A percentile compares a stretch with the other conserved stretches of the same genome.
These are phyloP conservation scores for Sciurus carolinensis DNA, from an alignment of 2,797 vertebrate genomes.

Conservation along the genomic window DNA sequence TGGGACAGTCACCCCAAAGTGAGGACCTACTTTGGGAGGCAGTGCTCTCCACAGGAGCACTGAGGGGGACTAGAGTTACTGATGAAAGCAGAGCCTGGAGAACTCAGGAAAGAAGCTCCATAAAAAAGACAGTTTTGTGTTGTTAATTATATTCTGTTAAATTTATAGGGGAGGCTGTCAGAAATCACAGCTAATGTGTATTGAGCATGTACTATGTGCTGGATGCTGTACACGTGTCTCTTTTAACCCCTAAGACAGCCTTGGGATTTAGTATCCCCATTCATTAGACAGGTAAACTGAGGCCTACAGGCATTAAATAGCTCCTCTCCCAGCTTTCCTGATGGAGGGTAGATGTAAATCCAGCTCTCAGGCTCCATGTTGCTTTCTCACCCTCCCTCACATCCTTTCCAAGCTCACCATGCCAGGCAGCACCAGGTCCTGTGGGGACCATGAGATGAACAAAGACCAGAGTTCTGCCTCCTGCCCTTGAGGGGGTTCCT, in stretches of 20 bases:
- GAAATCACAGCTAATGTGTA: not conserved
- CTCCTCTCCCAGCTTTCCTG: not conserved
- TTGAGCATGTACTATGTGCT: fast-evolving
- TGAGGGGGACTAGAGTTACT: not conserved
- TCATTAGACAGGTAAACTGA: not conserved
- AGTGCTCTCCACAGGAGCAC: fast-evolving
- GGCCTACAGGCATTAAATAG: not conserved
- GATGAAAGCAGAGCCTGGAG: not conserved
- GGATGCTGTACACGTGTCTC: not conserved
- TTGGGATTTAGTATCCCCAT: not conserved
- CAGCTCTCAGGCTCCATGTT: not conserved
- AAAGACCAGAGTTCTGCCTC: not conserved
- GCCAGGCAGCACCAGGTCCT: not conserved
- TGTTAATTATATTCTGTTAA: not conserved
- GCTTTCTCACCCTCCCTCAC: not conserved
- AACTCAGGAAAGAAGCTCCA: not conserved
- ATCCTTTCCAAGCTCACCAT: not conserved
- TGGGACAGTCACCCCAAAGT: not conserved
- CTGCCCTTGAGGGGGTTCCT: not conserved
- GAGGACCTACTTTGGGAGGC: not conserved
- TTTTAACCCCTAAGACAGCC: not conserved
- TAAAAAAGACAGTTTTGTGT: not conserved
- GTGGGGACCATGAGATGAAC: not conserved
- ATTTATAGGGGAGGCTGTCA: not conserved
- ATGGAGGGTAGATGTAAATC: not conserved